Conservation (phyloP, 1,140 invertebrate genomes). For the Acyrthosiphon pisum region DNA sequence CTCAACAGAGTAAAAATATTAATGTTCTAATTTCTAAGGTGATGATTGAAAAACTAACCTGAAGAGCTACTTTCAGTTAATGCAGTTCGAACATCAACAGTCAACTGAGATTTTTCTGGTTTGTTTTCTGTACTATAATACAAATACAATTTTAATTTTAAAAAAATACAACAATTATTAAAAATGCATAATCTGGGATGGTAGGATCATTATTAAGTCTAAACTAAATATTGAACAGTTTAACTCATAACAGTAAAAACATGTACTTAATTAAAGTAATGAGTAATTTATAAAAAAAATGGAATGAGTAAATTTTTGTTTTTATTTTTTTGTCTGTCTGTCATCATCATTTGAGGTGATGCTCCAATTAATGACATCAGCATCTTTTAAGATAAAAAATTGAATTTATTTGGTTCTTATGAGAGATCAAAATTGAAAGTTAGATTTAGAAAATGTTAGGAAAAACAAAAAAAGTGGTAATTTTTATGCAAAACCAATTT, state of each 20-base stretch:
- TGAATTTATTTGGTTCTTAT: too few relatives aligned
- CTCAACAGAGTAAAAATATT: background rate
- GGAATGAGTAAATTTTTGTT: background rate
- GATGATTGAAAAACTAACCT: conserved; percentile 62
- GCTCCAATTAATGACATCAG: too few relatives aligned
- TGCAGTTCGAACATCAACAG: conserved; percentile 61
- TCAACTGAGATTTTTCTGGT: conserved; percentile 64
- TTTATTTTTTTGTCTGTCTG: too few relatives aligned
- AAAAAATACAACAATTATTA: background rate
- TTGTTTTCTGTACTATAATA: conserved; percentile 62
- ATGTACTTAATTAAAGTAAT: background rate
- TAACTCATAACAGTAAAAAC: background rate
- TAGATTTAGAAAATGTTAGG: too few relatives aligned
- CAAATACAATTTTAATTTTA: background rate
- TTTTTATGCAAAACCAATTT: too few relatives aligned
- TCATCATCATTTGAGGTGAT: too few relatives aligned
- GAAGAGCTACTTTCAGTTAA: conserved; percentile 72
- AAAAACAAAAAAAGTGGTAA: too few relatives aligned
- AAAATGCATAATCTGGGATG: background rate
- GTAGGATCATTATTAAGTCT: background rate
- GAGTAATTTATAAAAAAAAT: background rate
- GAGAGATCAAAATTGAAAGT: too few relatives aligned
- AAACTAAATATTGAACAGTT: background rate
- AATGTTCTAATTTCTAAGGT: background rate
- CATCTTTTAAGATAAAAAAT: too few relatives aligned